These are phyloP conservation scores for Aix galericulata DNA, from an alignment of 2,113 vertebrate species.

Conservation along the genomic window DNA sequence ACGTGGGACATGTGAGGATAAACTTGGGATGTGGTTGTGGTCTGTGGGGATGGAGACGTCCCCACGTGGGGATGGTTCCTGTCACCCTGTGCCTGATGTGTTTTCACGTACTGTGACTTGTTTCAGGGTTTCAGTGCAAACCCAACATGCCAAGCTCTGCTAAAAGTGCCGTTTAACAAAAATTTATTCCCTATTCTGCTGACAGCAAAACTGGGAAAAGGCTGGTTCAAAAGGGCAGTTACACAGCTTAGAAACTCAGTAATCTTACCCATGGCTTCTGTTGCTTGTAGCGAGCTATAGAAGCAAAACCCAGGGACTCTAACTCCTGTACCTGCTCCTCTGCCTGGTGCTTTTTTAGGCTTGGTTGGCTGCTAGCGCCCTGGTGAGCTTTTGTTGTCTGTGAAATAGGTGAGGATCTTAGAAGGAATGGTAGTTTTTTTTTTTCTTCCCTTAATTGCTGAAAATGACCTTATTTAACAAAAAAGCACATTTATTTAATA, in stretches of 20 bases:
- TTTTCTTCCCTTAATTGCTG: neutral
- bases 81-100: neutral
- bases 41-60: neutral
- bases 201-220: neutral
- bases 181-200: accelerated
- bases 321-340: neutral
- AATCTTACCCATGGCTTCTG: neutral
- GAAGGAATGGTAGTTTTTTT: neutral
- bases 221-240: neutral
- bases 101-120: neutral
- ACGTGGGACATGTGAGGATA: neutral
- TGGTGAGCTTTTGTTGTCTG: neutral
- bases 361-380: neutral
- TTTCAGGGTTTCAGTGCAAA: neutral
- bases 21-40: neutral
- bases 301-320: neutral
- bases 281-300: neutral
- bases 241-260: neutral
- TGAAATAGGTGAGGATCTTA: neutral
- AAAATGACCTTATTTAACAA: neutral
- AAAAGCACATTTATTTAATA: neutral
- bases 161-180: neutral
- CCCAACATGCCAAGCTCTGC: neutral
- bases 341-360: neutral
- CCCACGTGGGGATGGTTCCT: neutral